Evolutionary conservation across 1,140 invertebrate species (phyloP).

Genomic region (Adoxophyes honmai): DNA sequence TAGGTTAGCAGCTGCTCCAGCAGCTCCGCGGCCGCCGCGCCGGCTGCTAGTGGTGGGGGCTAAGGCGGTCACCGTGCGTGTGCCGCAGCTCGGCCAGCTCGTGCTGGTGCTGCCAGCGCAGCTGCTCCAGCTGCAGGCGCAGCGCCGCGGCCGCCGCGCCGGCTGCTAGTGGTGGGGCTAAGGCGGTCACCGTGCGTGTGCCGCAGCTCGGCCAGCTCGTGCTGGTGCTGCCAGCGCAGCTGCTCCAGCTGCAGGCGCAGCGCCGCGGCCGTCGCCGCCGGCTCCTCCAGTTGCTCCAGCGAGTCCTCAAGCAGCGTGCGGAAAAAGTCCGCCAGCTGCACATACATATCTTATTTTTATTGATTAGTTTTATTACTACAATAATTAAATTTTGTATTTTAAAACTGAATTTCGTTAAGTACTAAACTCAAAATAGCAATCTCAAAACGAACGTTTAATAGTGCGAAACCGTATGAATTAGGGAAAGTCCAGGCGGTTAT

Average conservation of each 20-base stretch:
- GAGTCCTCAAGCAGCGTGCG: slow-evolving; percentile 54
- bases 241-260: slow-evolving; percentile 55
- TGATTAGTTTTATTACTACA: no score
- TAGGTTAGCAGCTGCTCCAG: no score
- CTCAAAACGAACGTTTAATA: no score
- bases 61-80: slow-evolving; percentile 55
- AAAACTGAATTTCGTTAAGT: no score
- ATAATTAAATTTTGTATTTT: no score
- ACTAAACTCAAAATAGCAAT: no score
- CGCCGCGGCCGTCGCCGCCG: slow-evolving; percentile 33
- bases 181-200: slow-evolving; percentile 61
- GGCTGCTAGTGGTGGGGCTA: no score
- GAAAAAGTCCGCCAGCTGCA: slow-evolving; percentile 64
- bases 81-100: slow-evolving; percentile 71
- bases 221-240: slow-evolving; percentile 54
- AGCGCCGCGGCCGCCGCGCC: slow-evolving; percentile 32
- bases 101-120: slow-evolving; percentile 59
- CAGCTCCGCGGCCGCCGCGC: no score
- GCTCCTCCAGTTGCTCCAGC: slow-evolving; percentile 54
- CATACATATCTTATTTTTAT: no score
- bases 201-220: slow-evolving; percentile 70
- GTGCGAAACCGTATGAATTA: no score
- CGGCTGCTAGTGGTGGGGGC: background rate
- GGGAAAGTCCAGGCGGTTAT: no score
- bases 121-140: slow-evolving; percentile 51